Evolutionary conservation across 2,113 vertebrate species (phyloP), one percentile per base, ranked within the genome.

Genomic region (Toxostoma redivivum): DNA sequence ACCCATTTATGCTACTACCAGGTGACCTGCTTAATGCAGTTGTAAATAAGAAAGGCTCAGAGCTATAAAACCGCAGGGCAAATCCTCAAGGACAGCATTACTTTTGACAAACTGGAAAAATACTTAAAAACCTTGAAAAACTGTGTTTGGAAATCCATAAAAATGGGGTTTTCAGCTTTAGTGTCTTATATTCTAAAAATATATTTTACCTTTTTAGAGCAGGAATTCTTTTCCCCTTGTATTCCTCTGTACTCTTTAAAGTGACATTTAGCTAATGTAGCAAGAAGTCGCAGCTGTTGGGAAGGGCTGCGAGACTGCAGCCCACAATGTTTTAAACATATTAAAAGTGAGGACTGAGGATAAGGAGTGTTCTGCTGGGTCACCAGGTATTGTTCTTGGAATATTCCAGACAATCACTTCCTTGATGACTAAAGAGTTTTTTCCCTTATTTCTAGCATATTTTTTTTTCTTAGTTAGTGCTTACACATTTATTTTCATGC

Each of bases 21-120:
- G 72, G 82, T 18, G 17, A 92, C 92, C 72, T 74, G 76, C 76
- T 90, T 92, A 93, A 90, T 20, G 9, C 69, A 84, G 88, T 79
- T 92, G 94, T 97, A 97, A 97, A 96, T 96, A 91, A 96, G 72
- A 61, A 86, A 93, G 70, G 48, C 37, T 90, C 20, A 48, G 56
- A 81, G 86, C 92, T 88, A 48, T 93, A 95, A 96, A 96, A 88
- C 65, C 42, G 47, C 69, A 93, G 90, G 76, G 50, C 48, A 93
- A 94, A 90, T 81, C 90, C 86, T 96, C 90, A 92, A 93, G 95
- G 90, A 92, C 82, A 88, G 13, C 60, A 94, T 81, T 97, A 86
- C 69, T 64, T 96, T 90, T 93, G 86, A 93, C 44, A 95, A 93
- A 92, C 51, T 53, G 33, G 88, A 4, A 90, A 95, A 94, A 94